Evolutionary conservation across 2,888 invertebrate species (phyloP).

Genomic region (Cremastinae sp.): DNA sequence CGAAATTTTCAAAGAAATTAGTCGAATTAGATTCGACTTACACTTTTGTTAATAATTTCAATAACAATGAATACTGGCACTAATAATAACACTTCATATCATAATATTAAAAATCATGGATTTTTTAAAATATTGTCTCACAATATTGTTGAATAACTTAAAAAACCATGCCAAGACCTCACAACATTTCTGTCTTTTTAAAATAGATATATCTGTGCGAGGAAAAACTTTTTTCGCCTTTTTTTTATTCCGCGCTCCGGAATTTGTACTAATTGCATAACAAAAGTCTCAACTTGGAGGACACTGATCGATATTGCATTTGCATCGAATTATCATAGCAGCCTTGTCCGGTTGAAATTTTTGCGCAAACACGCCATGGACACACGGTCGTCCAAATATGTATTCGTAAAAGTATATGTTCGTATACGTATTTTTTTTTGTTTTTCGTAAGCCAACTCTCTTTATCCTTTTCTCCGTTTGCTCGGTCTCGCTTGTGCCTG

Average conservation of each 20-base stretch:
- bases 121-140: no score
- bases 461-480: neutral
- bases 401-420: neutral
- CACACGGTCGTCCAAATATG: neutral
- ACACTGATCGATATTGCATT: conserved; percentile 57
- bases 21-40: no score
- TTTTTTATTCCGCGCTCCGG: neutral
- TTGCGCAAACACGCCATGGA: conserved; percentile 12
- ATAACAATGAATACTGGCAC: no score
- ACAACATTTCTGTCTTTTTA: no score
- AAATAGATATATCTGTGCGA: no score
- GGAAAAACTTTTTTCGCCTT: neutral
- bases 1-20: no score
- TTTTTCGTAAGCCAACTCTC: neutral
- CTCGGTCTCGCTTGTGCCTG: conserved; percentile 9
- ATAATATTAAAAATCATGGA: no score
- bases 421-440: neutral
- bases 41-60: no score
- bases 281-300: conserved; percentile 14
- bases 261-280: conserved; percentile 51
- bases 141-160: no score
- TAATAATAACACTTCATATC: no score
- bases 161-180: no score
- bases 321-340: conserved; percentile 58
- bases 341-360: conserved; percentile 43